Base-by-base conservation (phyloP, 2,888 invertebrate species). In the Cheilosia scutellata region DNA sequence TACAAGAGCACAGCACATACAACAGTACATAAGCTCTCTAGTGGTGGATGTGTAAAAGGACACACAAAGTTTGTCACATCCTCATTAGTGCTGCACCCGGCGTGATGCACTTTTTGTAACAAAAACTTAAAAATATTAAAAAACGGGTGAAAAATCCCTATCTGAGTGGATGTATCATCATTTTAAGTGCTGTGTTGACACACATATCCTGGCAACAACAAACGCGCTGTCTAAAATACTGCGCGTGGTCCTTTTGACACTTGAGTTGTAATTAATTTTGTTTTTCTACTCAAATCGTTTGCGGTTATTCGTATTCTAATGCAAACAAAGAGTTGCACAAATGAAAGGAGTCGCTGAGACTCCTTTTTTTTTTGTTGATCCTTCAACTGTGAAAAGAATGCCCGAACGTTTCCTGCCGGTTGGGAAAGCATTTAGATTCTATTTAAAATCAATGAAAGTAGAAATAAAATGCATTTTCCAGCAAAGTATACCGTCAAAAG, bases 101-200 rank as follows among this genome's bases (percentile, higher is more conserved):
- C 62, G 57, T 76, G 82, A 68, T 82, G 72, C 68, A 80, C 82
- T 62, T 77, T 84, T 80, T 71, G 75, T 70, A 66, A 66, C 76
- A 76, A 72, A 82, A 77, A 49, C 53, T 62, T 40, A 55, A 62
- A 13, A 62, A 70, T 53, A 63, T 58, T 42, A 74, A 71, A 55
- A 65, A 31, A 31, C 0, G 33, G 33, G 3, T 9, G 9, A 9
- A 33, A 31, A 33, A 57, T 9, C 20, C 42, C 70, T 63, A 16
- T 33, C 29, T 47, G 44, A 57, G 72, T 78, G 47, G 57, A 76
- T 55, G 62, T 68, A 72, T 66, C 66, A 72, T 83, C 53, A 66
- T 60, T 77, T 57, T 62, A 75, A 79, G 74, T 76, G 58, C 70
- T 84, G 80, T 84, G 80, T 80, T 84, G 84, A 80, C 84, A 84